Base-by-base conservation (phyloP, 2,113 vertebrate species). In the Trochalopteron elliotii region DNA sequence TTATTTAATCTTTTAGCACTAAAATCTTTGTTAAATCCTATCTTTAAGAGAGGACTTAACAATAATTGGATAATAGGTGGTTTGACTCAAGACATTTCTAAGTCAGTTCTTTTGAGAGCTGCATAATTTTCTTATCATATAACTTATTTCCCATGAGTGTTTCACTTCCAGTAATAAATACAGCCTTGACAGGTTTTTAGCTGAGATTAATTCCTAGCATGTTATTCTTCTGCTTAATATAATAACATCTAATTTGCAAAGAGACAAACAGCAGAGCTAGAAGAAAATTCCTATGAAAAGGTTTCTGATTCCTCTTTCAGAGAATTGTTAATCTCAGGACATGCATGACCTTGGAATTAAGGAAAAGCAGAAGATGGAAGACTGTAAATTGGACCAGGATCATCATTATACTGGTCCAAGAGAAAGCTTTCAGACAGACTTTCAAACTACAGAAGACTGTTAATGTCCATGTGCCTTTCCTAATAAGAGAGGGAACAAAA, bases 101-200 rank as follows among this genome's bases (percentile, higher is more conserved):
- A 90, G 25, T 94, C 45, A 76, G 49, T 82, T 82, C n/a, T 79
- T 84, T 56, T 65, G 50, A 67, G 49, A 87, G 39, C 22, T 85
- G 50, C 28, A 21, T 68, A 70, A 87, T 77, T 92, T 94, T 92
- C 47, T 70, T 87, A 67, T 5, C 3, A 5, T 47, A 44, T 57
- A 87, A 49, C n/a, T 89, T 70, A 82, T 76, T 92, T 87, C 39
- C 45, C 56, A 13, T 81, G 25, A 76, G 59, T 57, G 57, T 83
- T 79, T 75, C 23, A 33, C 19, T 71, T 83, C n/a, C 64, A 89
- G 50, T 89, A 92, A 91, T 87, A 90, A 90, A 63, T 79, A 95
- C 35, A 82, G 25, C 39, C 53, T 53, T 83, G 77, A 84, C 63
- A 88, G 59, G 35, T 86, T 81, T 92, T 55, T 72, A 90, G 56